Base-by-base conservation (phyloP, 2,797 vertebrate genomes). In the Gymnopithys bicolor region DNA sequence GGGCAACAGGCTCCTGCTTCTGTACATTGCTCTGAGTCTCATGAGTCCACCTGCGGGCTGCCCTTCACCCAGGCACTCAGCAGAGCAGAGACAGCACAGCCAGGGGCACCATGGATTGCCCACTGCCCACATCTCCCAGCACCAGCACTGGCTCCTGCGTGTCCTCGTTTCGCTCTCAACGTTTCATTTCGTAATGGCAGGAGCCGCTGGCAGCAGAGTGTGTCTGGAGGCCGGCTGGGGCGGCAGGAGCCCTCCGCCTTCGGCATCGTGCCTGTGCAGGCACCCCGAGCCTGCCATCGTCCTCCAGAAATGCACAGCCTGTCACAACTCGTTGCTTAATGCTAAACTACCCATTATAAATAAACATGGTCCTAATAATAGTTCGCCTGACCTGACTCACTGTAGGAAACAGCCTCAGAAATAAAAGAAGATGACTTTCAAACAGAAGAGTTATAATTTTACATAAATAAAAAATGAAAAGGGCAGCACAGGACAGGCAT, bases 291-390 rank as follows among this genome's bases (percentile, higher is more conserved):
- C 92, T 82, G 68, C 86, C 94, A 1, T 46, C 35, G 3, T 93
- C 67, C 94, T 94, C 87, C 89, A 86, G 86, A 89, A 95, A 94
- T 0, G 59, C 74, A 51, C 79, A 64, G 92, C 92, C 94, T 96
- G 95, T 96, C 91, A 96, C 87, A 88, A 83, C 77, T 71, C 76
- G 43, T 96, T 96, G 88, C 95, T 93, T 76, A 92, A 90, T 87
- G 94, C 85, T 96, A 93, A 96, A 95, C 89, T 94, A 93, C 89
- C 93, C 76, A 53, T 97, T 96, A 97, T 96, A 96, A 97, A 96
- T 96, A 97, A 97, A 96, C 96, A 96, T 94, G 74, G 70, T 96
- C 94, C 95, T 97, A 97, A 96, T 96, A 97, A 97, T 97, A 97
- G 96, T 88, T 84, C 49, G 85, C 94, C 94, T 94, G 94, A 95